A percentile compares a stretch with the other conserved stretches of the same genome.
Evolutionary conservation across 1,140 invertebrate species (phyloP).

Genomic region (Philopotamus ludificatus): DNA sequence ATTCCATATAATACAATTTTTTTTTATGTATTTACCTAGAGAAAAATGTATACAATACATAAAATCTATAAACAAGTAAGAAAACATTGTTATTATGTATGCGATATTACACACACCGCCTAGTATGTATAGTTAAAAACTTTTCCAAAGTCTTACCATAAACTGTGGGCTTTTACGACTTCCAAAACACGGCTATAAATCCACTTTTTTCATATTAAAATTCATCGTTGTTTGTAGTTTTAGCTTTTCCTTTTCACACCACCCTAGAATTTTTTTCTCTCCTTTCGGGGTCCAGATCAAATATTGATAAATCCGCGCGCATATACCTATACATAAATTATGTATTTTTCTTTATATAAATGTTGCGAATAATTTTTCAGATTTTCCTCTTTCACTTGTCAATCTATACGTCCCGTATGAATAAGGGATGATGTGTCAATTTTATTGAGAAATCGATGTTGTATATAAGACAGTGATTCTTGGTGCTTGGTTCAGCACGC

Average conservation of each 20-base stretch:
- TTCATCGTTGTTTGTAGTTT: conserved; percentile 27
- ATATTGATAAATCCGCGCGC: conserved; percentile 8
- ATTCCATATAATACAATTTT: no score
- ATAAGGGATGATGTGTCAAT: no score
- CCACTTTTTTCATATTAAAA: conserved; percentile 25
- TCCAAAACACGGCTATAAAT: conserved; percentile 19
- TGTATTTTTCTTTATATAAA: no score
- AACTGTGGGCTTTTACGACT: conserved; percentile 22
- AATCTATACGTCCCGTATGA: no score
- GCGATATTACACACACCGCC: neutral
- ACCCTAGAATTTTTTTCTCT: neutral
- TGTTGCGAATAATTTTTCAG: no score
- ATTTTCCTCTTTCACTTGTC: no score
- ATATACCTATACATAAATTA: no score
- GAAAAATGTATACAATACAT: neutral
- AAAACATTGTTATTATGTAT: neutral
- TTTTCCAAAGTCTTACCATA: conserved; percentile 21
- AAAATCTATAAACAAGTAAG: neutral
- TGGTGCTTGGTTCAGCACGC: no score
- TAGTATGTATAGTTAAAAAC: conserved; percentile 1
- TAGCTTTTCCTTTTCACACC: neutral
- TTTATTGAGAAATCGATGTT: no score
- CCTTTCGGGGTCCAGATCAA: conserved; percentile 2
- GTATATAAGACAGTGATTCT: no score
- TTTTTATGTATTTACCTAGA: no score